A percentile compares a stretch with the other conserved stretches of the same genome.
phyloP scores from a whole-genome alignment of 2,113 vertebrate genomes.

The Phasianus colchicus region DNA sequence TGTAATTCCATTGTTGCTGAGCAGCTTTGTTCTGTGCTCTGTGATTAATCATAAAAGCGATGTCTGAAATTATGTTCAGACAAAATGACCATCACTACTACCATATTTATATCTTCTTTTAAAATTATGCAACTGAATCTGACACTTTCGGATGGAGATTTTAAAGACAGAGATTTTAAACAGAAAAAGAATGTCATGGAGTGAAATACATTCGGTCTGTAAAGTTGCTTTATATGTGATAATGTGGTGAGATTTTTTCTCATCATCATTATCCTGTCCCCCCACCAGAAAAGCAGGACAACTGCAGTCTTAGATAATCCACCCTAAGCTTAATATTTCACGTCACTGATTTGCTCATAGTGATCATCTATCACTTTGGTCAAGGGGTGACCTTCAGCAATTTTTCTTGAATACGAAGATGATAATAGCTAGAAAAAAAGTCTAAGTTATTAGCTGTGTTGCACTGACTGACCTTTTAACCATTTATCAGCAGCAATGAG shows the following conservation, averaged over 20 bases:
- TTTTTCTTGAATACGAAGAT: conserved; percentile 21
- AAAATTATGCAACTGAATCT: neutral
- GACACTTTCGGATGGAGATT: neutral
- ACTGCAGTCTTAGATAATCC: neutral
- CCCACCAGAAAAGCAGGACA: neutral
- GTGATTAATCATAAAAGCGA: neutral
- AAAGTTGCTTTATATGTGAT: neutral
- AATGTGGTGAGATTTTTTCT: neutral
- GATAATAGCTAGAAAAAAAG: neutral
- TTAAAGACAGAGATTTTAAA: neutral
- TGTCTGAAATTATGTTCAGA: neutral
- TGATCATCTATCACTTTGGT: conserved; percentile 11
- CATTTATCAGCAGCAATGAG: conserved; percentile 90
- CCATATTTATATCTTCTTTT: neutral
- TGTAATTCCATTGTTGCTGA: neutral
- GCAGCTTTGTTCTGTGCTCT: neutral
- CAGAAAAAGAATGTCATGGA: neutral
- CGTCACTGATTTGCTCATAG: conserved; percentile 1
- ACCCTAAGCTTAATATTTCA: conserved; percentile 18
- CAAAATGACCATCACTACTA: neutral
- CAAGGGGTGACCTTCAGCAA: neutral
- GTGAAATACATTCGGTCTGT: neutral
- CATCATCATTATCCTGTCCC: neutral
- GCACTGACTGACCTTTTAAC: conserved; percentile 87
- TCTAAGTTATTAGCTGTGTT: neutral